Evolutionary conservation across 2,888 invertebrate genomes (phyloP).

Genomic region (Xestia sexstrigata): DNA sequence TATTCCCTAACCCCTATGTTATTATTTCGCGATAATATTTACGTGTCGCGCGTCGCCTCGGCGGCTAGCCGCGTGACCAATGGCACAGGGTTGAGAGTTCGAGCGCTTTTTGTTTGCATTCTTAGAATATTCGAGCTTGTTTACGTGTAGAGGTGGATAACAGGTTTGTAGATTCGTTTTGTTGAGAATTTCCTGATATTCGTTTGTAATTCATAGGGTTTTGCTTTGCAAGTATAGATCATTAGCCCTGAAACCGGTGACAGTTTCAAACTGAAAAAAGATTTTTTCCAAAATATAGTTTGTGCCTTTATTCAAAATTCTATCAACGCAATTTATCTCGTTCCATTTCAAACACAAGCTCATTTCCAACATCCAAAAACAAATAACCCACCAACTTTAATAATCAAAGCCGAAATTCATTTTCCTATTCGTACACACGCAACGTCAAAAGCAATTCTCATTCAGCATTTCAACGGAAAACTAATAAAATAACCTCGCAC

Average conservation of each 20-base stretch:
- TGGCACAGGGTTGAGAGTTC: conserved; percentile 36
- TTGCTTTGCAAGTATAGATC: background rate
- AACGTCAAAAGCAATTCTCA: conserved; percentile 53
- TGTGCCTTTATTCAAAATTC: background rate
- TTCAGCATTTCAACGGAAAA: conserved; percentile 56
- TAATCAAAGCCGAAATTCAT: conserved; percentile 35
- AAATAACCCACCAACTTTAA: conserved; percentile 31
- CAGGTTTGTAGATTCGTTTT: background rate
- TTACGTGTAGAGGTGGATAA: background rate
- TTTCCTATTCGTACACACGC: conserved; percentile 37
- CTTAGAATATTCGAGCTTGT: background rate
- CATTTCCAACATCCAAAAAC: conserved; percentile 2
- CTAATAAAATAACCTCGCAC: conserved; percentile 56
- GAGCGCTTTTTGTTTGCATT: background rate
- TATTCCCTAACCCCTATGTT: conserved; percentile 70
- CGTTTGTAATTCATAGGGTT: no score
- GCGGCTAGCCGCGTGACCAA: conserved; percentile 63
- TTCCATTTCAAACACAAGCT: conserved; percentile 6
- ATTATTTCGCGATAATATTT: conserved; percentile 73
- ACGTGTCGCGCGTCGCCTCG: conserved; percentile 35
- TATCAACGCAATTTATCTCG: background rate
- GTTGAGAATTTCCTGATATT: background rate
- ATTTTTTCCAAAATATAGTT: background rate
- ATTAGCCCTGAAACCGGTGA: background rate
- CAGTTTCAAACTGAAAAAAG: background rate